Conservation (phyloP, 2,113 vertebrate species). For the Chloebia gouldiae region DNA sequence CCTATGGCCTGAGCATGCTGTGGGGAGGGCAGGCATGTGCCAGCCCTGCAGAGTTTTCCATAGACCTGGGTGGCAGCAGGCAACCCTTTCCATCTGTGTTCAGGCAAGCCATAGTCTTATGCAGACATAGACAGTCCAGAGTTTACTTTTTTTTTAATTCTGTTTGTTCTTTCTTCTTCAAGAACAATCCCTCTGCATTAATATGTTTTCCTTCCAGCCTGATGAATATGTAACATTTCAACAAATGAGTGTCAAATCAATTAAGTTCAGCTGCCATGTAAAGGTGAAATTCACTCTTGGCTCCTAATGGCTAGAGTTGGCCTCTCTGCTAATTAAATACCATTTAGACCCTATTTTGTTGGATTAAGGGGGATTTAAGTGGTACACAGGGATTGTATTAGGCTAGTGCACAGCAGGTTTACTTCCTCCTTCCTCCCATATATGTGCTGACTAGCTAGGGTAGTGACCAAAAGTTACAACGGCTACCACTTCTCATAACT, state of each 20-base stretch:
- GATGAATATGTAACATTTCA: not conserved
- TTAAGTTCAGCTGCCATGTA: not conserved
- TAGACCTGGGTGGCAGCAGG: not conserved
- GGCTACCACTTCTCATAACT: not conserved
- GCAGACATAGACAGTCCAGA: not conserved
- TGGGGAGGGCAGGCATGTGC: accelerated
- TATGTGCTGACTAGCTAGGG: not conserved
- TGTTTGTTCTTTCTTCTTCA: not conserved
- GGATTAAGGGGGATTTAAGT: not conserved
- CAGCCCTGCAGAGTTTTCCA: not conserved
- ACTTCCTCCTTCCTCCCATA: not conserved
- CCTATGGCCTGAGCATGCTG: not conserved
- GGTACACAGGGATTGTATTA: not conserved
- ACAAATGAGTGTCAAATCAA: not conserved
- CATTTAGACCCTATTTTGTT: not conserved
- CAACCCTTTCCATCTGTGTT: not conserved
- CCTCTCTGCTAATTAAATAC: not conserved
- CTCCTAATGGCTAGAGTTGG: not conserved
- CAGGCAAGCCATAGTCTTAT: not conserved
- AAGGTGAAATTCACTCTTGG: not conserved
- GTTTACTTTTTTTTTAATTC: not conserved
- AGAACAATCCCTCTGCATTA: not conserved
- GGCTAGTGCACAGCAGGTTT: not conserved
- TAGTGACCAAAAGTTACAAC: not conserved
- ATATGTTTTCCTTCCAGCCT: not conserved